These are phyloP conservation scores for Sesia apiformis DNA, from an alignment of 2,888 invertebrate genomes.

Conservation along the genomic window DNA sequence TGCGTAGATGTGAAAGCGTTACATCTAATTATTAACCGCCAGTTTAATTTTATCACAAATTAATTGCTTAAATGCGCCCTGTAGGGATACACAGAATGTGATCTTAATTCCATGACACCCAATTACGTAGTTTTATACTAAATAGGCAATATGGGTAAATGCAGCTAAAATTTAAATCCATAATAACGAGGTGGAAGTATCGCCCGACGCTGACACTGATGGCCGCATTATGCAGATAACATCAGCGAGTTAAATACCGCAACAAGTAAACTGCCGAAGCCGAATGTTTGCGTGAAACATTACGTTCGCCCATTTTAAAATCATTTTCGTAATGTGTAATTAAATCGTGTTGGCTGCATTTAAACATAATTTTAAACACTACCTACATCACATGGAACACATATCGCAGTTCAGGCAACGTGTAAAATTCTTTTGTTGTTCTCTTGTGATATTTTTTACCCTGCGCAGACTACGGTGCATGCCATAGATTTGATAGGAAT, in stretches of 20 bases:
- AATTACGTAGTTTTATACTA: conserved; percentile 30
- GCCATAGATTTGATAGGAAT: too few relatives aligned
- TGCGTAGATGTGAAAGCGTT: conserved; percentile 17
- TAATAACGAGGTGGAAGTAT: conserved; percentile 51
- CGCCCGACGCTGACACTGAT: conserved; percentile 40
- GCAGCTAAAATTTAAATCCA: conserved; percentile 58
- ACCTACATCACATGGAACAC: too few relatives aligned
- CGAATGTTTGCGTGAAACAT: conserved; percentile 20
- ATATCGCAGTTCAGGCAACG: too few relatives aligned
- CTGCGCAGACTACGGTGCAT: too few relatives aligned
- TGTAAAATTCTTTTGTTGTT: too few relatives aligned
- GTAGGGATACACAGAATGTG: background rate
- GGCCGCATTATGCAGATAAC: conserved; percentile 67
- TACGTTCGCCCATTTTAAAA: conserved; percentile 10
- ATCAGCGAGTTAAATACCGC: conserved; percentile 59
- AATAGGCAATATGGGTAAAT: conserved; percentile 39
- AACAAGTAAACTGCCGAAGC: conserved; percentile 60
- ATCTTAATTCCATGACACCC: conserved; percentile 7
- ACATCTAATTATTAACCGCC: background rate
- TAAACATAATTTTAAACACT: background rate
- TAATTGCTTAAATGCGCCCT: background rate
- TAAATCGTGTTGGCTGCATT: background rate
- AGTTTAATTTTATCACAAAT: background rate
- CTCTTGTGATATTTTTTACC: too few relatives aligned
- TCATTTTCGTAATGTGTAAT: conserved; percentile 5